These are phyloP conservation scores for Andrena marginata DNA, from an alignment of 2,888 invertebrate species.

Conservation along the genomic window DNA sequence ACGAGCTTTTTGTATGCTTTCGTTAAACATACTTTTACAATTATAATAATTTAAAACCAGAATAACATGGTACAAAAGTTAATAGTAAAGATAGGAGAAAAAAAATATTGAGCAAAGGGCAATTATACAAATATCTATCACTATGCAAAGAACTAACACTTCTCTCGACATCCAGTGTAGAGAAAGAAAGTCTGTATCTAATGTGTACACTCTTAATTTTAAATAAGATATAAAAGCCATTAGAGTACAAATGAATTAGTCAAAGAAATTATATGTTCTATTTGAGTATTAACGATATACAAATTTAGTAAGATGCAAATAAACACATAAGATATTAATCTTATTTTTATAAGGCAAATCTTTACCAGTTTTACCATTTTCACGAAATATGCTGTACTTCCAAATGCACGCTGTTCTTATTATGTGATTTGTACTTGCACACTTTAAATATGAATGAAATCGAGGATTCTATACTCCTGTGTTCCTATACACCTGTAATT, in stretches of 20 bases:
- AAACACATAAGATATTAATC: not conserved
- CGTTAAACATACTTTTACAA: no score
- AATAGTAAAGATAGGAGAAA: not conserved
- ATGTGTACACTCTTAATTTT: not conserved
- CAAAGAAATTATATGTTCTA: not conserved
- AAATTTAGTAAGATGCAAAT: not conserved
- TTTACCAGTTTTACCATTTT: no score
- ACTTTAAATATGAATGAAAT: not conserved
- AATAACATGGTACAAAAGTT: not conserved
- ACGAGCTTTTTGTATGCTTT: no score
- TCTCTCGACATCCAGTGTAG: not conserved
- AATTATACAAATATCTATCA: not conserved
- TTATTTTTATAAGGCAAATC: not conserved
- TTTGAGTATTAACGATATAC: not conserved
- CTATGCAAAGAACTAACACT: not conserved
- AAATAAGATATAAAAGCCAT: not conserved
- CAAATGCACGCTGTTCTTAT: not conserved
- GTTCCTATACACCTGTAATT: no score
- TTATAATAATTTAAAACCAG: no score
- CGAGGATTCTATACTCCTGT: no score
- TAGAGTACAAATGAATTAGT: not conserved
- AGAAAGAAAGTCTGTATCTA: not conserved
- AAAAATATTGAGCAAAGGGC: not conserved
- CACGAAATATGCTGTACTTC: no score
- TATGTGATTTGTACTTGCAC: not conserved